Evolutionary conservation across 2,888 invertebrate species (phyloP), one percentile per base, ranked within the genome.

Genomic region (Therioaphis trifolii): DNA sequence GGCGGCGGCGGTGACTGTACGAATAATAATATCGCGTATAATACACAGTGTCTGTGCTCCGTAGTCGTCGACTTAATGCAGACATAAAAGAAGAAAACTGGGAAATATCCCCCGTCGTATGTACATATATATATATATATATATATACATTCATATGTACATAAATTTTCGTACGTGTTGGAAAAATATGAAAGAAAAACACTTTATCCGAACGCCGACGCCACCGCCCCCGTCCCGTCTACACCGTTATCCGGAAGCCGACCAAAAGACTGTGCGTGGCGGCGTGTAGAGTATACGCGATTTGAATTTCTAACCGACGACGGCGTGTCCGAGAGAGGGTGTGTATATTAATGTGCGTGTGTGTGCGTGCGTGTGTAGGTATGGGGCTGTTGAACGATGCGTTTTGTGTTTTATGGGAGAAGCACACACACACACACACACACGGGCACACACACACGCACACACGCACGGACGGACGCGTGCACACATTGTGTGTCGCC

Each of bases 321-420:
- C 40, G 77, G 0, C 21, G 29, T 49, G 66, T 78, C 77, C 66
- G 68, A 68, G 52, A 35, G 15, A 69, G n/a, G 49, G 71, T n/a
- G 24, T 43, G 18, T 69, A n/a, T 69, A 43, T 46, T 18, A 18
- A 49, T 2, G 5, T 2, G 21, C 9, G 15, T n/a, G 15, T 7
- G n/a, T 5, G 7, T n/a, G 7, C 2, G 7, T 27, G 9, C 12
- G 18, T 15, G 52, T 1, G 9, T 12, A 1, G 7, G 21, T 40
- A 18, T 40, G n/a, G n/a, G 4, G 61, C 55, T 12, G 75, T 76
- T 61, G 68, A 69, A 79, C 35, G 78, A 79, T 69, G 68, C 78
- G 40, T 69, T 78, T 78, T 78, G 78, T 78, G 78, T 78, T 78
- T 78, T 78, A 78, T 78, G 78, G 21, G 77, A 78, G 46, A 63